phyloP scores from a whole-genome alignment of 1,140 invertebrate species.

The Drosophila kanapiae region DNA sequence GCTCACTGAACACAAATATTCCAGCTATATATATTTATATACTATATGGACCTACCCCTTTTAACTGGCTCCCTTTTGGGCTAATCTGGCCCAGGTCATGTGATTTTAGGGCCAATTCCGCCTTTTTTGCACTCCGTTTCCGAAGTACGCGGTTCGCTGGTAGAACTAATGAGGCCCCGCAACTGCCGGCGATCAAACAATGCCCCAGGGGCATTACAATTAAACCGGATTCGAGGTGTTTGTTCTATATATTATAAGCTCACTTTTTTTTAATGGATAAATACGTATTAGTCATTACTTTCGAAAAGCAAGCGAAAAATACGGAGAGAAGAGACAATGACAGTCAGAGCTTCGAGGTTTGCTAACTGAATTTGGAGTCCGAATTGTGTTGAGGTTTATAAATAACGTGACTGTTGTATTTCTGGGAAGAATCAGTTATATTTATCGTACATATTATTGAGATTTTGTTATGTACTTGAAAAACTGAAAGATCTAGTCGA shows the following conservation, averaged over 20 bases:
- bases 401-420: neutral
- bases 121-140: conserved; percentile 26
- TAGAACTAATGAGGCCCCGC: conserved; percentile 50
- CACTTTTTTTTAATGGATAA: conserved; percentile 31
- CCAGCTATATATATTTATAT: neutral
- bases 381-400: neutral
- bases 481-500: neutral
- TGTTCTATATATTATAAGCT: conserved; percentile 36
- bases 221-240: conserved; percentile 39
- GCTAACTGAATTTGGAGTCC: conserved; percentile 8
- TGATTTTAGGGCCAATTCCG: conserved; percentile 23
- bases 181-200: conserved; percentile 11
- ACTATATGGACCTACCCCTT: neutral
- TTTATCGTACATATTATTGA: neutral
- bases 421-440: neutral
- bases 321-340: conserved; percentile 12
- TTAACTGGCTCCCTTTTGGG: conserved; percentile 4
- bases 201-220: conserved; percentile 47
- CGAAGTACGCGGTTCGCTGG: conserved; percentile 51
- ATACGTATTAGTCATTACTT: conserved; percentile 34
- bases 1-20: conserved; percentile 2
- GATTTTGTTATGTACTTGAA: neutral
- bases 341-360: neutral
- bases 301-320: conserved; percentile 12
- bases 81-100: conserved; percentile 36